Conservation (phyloP, 2,888 invertebrate genomes). For the Orthosia cruda region DNA sequence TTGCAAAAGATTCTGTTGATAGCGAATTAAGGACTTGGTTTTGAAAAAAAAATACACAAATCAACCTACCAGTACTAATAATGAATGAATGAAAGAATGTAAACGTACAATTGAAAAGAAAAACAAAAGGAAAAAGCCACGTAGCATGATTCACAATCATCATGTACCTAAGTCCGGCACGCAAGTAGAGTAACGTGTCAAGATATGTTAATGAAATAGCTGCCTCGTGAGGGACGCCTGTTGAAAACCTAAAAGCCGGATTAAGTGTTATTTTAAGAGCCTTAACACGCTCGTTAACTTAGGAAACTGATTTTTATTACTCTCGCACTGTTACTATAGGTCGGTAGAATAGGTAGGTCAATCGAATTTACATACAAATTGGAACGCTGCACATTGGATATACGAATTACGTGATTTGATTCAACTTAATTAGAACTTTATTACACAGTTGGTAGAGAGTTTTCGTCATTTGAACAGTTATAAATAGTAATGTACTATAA, state of each 20-base stretch:
- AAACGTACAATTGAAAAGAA: not conserved
- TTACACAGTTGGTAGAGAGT: not conserved
- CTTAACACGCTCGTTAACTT: slow-evolving; percentile 71
- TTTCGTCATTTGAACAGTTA: not conserved
- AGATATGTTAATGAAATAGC: slow-evolving; percentile 73
- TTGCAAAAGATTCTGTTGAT: no score
- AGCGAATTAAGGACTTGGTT: no score
- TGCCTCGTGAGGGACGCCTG: slow-evolving; percentile 53
- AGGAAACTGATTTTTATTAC: slow-evolving; percentile 67
- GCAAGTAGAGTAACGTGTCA: slow-evolving; percentile 50
- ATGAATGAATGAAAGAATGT: no score
- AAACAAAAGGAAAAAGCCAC: not conserved
- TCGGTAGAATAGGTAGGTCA: slow-evolving; percentile 17
- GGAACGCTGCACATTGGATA: slow-evolving; percentile 18
- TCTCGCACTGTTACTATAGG: slow-evolving; percentile 35
- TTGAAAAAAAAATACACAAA: not conserved
- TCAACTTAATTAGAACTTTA: slow-evolving; percentile 14
- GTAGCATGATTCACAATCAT: slow-evolving; percentile 14
- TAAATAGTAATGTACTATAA: no score
- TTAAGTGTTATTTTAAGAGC: slow-evolving; percentile 73
- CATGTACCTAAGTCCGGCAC: slow-evolving; percentile 22
- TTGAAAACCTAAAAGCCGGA: slow-evolving; percentile 64
- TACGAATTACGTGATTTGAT: slow-evolving; percentile 18
- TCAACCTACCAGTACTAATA: no score
- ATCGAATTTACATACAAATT: slow-evolving; percentile 66